Evolutionary conservation across 2,888 invertebrate genomes (phyloP), one percentile per base, ranked within the genome.

Genomic region (Pristionchus mayeri): DNA sequence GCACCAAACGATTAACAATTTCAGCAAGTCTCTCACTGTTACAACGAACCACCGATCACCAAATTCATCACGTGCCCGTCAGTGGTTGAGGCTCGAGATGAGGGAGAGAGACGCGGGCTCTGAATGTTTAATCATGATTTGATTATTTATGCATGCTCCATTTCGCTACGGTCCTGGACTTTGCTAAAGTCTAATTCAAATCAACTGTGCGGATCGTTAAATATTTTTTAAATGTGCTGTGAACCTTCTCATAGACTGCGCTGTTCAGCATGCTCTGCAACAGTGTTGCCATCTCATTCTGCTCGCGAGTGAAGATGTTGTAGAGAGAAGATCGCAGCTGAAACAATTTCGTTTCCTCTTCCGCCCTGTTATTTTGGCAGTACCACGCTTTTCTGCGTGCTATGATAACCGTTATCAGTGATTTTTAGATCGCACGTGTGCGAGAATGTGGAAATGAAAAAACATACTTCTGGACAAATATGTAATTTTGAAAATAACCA

Each of bases 31-130:
- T 93, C 92, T 86, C 94, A n/a, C n/a, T n/a, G n/a, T n/a, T n/a
- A n/a, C n/a, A n/a, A n/a, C 92, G 85, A 93, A 93, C 44, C 71
- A 3, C 94, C 93, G 18, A 94, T 93, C 93, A 94, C 94, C 85
- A 94, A 88, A 89, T 94, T 94, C 3, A 94, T 94, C 75, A 94
- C 94, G 90, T 94, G 94, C 2, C 94, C 94, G 4, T 93, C 93
- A 2, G 94, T 94, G 37, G 89, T 85, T n/a, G 93, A 93, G 3
- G 92, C 92, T 37, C 93, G 90, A 1, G 94, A 93, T 4, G 93
- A 87, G 86, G 92, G 94, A 21, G 94, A 94, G 79, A 94, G 88
- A 71, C 89, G 91, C 24, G 94, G 91, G 50, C 94, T 93, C 94
- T 94, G 71, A 3, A 67, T 21, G n/a, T n/a, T n/a, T n/a, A n/a